phyloP scores from a whole-genome alignment of 2,888 invertebrate genomes.

The Cantharis rufa region DNA sequence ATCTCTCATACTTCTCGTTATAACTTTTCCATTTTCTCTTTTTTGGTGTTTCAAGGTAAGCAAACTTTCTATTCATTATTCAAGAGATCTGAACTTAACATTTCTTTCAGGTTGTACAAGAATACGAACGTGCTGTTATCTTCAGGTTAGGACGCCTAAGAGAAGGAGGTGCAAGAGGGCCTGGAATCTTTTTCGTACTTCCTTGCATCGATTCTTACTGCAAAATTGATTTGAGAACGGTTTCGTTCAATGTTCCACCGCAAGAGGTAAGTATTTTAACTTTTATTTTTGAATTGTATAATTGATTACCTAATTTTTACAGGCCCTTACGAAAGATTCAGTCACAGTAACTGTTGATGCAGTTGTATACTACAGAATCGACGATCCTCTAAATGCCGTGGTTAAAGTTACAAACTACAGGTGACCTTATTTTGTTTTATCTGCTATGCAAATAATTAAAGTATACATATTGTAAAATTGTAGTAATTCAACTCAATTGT shows the following conservation, averaged over 20 bases:
- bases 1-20: constrained; percentile 72
- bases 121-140: constrained; percentile 87
- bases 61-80: neutral
- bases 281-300: neutral
- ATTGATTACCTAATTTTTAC: neutral
- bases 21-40: constrained; percentile 81
- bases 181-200: constrained; percentile 91
- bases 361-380: constrained; percentile 81
- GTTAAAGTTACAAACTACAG: constrained; percentile 76
- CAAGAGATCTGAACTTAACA: neutral
- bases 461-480: constrained; percentile 33
- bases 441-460: neutral
- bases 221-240: constrained; percentile 90
- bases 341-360: constrained; percentile 95
- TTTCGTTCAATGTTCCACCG: constrained; percentile 94
- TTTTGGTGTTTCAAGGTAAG: constrained; percentile 83
- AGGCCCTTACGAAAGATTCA: constrained; percentile 88
- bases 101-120: constrained; percentile 72
- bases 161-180: constrained; percentile 77
- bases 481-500: constrained; percentile 79
- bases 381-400: constrained; percentile 77
- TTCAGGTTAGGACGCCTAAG: constrained; percentile 81
- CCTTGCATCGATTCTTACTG: constrained; percentile 93
- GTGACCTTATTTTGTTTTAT: constrained; percentile 48
- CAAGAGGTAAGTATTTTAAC: constrained; percentile 73